Percentiles rank a stretch among this genome's conserved stretches.
phyloP scores from a whole-genome alignment of 1,140 invertebrate genomes.

The Brachionus paranguensis region DNA sequence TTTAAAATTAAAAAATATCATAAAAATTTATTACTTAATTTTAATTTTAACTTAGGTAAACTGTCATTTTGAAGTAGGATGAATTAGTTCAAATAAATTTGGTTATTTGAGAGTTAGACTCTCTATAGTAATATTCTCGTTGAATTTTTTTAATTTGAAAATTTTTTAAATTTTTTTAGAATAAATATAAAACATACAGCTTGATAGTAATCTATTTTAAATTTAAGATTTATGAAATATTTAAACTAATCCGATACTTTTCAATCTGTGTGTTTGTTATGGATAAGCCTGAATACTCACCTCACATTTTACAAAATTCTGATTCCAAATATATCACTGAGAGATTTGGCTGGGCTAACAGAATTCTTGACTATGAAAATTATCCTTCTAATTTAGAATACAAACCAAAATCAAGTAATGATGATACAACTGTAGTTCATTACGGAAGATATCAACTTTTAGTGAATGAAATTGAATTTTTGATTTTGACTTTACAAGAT shows the following conservation, averaged over 20 bases:
- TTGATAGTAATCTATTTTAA: no score
- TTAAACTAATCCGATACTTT: background rate
- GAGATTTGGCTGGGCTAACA: background rate
- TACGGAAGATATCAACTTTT: background rate
- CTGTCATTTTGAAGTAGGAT: no score
- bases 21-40: no score
- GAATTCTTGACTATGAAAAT: background rate
- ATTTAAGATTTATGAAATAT: no score
- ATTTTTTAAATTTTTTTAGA: no score
- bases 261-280: background rate
- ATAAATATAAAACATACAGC: no score
- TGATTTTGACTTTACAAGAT: background rate
- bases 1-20: no score
- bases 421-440: background rate
- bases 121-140: no score
- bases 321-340: background rate
- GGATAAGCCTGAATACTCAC: background rate
- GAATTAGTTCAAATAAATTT: no score
- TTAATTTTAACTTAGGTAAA: no score
- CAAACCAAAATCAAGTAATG: background rate
- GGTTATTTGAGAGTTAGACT: no score
- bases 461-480: constrained; percentile 15
- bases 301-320: constrained; percentile 6
- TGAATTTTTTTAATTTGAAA: no score
- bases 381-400: background rate